Evolutionary conservation across 2,797 vertebrate species (phyloP).

Genomic region (Oreochromis mossambicus): DNA sequence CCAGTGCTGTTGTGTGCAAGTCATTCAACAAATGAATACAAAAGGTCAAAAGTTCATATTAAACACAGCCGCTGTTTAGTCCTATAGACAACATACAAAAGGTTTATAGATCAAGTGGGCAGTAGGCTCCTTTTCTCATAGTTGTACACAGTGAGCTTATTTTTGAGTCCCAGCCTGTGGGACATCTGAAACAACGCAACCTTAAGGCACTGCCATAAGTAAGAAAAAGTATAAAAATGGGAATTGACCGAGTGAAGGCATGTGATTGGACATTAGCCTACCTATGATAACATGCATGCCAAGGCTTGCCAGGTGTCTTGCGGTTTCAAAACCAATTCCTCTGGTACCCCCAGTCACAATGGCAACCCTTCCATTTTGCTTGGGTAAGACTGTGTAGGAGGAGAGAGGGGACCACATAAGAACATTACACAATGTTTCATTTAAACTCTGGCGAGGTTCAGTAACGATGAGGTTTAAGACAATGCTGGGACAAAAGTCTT

Average conservation of each 20-base stretch:
- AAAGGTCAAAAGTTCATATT: neutral
- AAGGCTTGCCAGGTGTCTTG: conserved; percentile 81
- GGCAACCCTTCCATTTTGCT: conserved; percentile 86
- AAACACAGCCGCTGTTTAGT: neutral
- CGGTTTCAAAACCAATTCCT: conserved; percentile 89
- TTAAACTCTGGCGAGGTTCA: neutral
- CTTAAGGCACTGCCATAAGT: neutral
- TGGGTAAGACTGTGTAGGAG: conserved; percentile 76
- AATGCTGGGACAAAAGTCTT: no score
- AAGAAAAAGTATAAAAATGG: neutral
- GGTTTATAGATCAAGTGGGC: neutral
- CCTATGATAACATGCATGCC: conserved; percentile 92
- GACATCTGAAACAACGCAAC: neutral
- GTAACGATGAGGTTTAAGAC: neutral
- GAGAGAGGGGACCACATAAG: conserved; percentile 43
- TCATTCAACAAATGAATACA: neutral
- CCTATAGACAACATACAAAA: neutral
- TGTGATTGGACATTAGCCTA: conserved; percentile 59
- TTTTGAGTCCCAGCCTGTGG: neutral
- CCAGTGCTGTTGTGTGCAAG: neutral
- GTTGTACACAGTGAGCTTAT: rapidly evolving
- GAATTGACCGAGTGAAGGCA: neutral
- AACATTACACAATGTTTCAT: neutral
- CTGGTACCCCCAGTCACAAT: conserved; percentile 89
- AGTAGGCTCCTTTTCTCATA: neutral